Conservation (phyloP, 2,797 vertebrate genomes). For the Pogonophryne albipinna region DNA sequence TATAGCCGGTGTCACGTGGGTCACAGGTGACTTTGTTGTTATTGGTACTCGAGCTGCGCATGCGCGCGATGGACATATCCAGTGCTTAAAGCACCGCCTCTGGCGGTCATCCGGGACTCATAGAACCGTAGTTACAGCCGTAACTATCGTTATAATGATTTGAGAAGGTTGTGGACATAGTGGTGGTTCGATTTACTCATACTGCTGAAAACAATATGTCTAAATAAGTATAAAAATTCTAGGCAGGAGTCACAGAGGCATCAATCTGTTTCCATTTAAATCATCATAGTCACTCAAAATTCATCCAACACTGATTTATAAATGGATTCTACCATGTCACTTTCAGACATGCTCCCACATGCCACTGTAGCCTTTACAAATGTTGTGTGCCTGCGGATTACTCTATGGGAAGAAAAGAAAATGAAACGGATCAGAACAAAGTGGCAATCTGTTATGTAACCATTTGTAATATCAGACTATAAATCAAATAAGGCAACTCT, state of each 20-base stretch:
- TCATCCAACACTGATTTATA: conserved; percentile 59
- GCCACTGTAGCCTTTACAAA: conserved; percentile 56
- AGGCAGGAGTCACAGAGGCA: conserved; percentile 64
- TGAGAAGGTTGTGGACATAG: too few species aligned
- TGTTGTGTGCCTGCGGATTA: conserved; percentile 46
- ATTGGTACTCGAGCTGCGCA: too few species aligned
- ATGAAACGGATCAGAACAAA: conserved; percentile 41
- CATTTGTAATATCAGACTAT: conserved; percentile 39
- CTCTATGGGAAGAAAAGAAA: conserved; percentile 40
- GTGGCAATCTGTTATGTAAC: conserved; percentile 29
- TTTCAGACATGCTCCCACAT: conserved; percentile 42
- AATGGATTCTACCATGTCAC: conserved; percentile 59
- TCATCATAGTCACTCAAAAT: conserved; percentile 60
- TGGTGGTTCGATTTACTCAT: too few species aligned
- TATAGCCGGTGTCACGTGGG: too few species aligned
- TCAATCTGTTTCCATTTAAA: conserved; percentile 55
- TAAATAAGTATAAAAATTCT: conserved; percentile 38
- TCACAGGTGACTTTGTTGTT: too few species aligned
- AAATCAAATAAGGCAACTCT: conserved; percentile 34
- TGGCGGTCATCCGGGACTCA: too few species aligned
- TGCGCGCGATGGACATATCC: too few species aligned
- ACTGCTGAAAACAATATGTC: too few species aligned
- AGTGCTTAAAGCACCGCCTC: too few species aligned
- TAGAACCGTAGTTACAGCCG: too few species aligned
- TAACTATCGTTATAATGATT: too few species aligned